Percentiles rank a stretch among this genome's conserved stretches.
Conservation (phyloP, 2,888 invertebrate species). For the Diplolepis rosae region DNA sequence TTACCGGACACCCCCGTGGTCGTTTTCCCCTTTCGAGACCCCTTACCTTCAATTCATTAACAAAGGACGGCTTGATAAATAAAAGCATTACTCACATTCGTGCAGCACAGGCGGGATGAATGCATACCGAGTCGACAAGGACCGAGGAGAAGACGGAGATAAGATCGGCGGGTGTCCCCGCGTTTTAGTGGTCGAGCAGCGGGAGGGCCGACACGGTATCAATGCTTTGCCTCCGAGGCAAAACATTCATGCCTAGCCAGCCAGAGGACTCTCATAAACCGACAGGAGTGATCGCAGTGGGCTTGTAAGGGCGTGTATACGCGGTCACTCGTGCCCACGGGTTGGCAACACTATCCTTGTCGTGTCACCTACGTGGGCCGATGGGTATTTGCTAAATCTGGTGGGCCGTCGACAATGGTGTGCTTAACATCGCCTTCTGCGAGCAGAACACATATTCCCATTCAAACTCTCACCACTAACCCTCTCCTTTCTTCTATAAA, state of each 20-base stretch:
- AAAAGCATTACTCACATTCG: conserved; percentile 73
- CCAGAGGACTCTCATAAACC: conserved; percentile 46
- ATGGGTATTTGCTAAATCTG: conserved; percentile 41
- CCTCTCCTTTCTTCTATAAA: too few relatives aligned
- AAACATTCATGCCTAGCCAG: conserved; percentile 72
- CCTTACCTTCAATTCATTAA: conserved; percentile 67
- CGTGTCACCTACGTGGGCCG: conserved; percentile 40
- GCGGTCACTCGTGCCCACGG: conserved; percentile 34
- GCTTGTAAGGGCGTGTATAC: conserved; percentile 46
- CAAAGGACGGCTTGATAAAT: conserved; percentile 72
- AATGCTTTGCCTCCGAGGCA: conserved; percentile 69
- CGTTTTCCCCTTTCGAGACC: conserved; percentile 45
- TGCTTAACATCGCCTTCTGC: neutral
- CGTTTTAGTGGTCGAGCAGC: conserved; percentile 67
- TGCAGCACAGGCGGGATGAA: conserved; percentile 66
- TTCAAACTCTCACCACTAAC: too few relatives aligned
- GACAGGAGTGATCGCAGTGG: conserved; percentile 43
- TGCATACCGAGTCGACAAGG: conserved; percentile 71
- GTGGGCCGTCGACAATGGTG: conserved; percentile 29
- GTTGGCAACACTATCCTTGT: conserved; percentile 41
- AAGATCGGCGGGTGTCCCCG: conserved; percentile 74
- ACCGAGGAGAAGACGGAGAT: conserved; percentile 70
- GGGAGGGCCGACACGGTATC: conserved; percentile 51
- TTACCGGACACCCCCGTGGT: conserved; percentile 41
- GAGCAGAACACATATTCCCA: neutral